Conservation (phyloP, 2,113 vertebrate genomes). For the Oplegnathus fasciatus region DNA sequence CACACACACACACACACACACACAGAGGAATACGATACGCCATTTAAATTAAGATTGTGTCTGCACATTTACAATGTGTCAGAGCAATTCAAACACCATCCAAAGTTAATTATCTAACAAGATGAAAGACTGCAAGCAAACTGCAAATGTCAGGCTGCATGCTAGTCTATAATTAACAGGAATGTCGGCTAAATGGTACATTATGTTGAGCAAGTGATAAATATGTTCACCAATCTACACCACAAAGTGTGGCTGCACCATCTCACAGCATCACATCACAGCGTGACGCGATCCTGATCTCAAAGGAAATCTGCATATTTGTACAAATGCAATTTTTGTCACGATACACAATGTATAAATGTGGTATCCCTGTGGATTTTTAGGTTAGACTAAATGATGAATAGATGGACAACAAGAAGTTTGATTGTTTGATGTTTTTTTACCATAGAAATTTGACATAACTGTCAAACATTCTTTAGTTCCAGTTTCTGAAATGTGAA, state of each 20-base stretch:
- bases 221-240: background rate
- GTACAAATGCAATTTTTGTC: background rate
- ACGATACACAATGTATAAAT: background rate
- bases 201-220: constrained; percentile 4
- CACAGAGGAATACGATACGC: too few species aligned
- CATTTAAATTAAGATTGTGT: constrained; percentile 23
- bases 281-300: too few species aligned
- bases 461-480: background rate
- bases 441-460: background rate
- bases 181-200: constrained; percentile 15
- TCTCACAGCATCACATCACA: background rate
- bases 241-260: background rate
- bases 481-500: background rate
- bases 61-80: constrained; percentile 25
- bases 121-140: constrained; percentile 30
- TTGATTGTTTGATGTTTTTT: too few species aligned
- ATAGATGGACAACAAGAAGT: background rate
- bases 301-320: background rate
- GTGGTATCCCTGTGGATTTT: background rate
- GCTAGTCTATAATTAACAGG: constrained; percentile 18
- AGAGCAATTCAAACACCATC: constrained; percentile 32
- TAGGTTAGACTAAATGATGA: background rate
- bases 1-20: too few species aligned
- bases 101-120: constrained; percentile 31
- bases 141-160: constrained; percentile 26